Evolutionary conservation across 2,888 invertebrate genomes (phyloP), one percentile per base, ranked within the genome.

Genomic region (Cosmopolites sordidus): DNA sequence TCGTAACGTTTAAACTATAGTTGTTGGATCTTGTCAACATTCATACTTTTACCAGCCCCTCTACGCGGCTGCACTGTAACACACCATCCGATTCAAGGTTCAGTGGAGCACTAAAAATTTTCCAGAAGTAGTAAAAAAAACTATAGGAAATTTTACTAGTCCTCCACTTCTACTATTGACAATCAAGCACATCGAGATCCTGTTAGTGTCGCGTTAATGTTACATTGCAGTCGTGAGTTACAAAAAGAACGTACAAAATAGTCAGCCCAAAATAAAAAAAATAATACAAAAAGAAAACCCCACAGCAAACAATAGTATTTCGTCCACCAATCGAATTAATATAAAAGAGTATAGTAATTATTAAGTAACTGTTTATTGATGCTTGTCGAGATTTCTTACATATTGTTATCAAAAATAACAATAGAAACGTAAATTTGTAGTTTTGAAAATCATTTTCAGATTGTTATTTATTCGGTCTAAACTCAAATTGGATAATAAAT

Each of bases 181-280:
- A 71, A 72, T 67, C 71, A 73, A 73, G 72, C 72, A 73, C 73
- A 73, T 73, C 72, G 73, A 73, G 67, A 69, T 69, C 64, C 62
- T 66, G 73, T 73, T 73, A 73, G 73, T 73, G 72, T 69, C 72
- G 71, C 72, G 70, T 73, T 73, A 73, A 71, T 73, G 73, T 74
- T 74, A 74, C 73, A 73, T 69, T 73, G 74, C 74, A 73, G 73
- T 73, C 70, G 73, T 73, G 70, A 72, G 73, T 73, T 71, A 73
- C 68, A 69, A 60, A 65, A 70, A 66, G 67, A 72, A 71, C 69
- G 70, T 71, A 73, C 72, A 73, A 72, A 72, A 67, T 71, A 69
- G 67, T 72, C 72, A 72, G 72, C 72, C 70, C 71, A 72, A 72
- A 71, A 73, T 66, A 69, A 68, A 70, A n/a, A n/a, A 66, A 68